Conservation (phyloP, 2,797 vertebrate species). For the Novumbra hubbsi region DNA sequence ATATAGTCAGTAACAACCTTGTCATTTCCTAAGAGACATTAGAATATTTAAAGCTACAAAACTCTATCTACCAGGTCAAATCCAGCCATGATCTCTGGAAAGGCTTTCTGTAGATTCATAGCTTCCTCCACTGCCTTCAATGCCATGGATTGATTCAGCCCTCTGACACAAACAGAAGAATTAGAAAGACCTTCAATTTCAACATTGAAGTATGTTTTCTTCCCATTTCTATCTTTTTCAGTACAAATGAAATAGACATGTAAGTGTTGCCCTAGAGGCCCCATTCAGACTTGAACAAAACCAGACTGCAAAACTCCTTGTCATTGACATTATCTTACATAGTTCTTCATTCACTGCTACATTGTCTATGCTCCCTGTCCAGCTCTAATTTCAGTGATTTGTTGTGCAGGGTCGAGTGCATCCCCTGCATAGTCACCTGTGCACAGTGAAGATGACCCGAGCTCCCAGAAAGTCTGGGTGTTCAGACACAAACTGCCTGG, state of each 20-base stretch:
- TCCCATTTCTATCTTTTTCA: not conserved
- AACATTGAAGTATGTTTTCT: not conserved
- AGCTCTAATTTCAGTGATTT: too few relatives aligned
- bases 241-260: not conserved
- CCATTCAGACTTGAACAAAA: too few relatives aligned
- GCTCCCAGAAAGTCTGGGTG: slow-evolving; percentile 85
- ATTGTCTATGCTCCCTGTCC: too few relatives aligned
- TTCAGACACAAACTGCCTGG: slow-evolving; percentile 67
- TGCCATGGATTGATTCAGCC: slow-evolving; percentile 65
- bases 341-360: too few relatives aligned
- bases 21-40: not conserved
- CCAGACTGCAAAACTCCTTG: not conserved
- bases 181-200: not conserved
- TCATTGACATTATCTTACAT: too few relatives aligned
- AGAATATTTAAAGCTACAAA: not conserved
- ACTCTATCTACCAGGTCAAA: slow-evolving; percentile 84
- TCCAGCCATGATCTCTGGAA: slow-evolving; percentile 84
- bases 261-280: too few relatives aligned
- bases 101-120: slow-evolving; percentile 72
- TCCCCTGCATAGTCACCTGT: slow-evolving; percentile 30
- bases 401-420: not conserved
- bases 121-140: slow-evolving; percentile 67
- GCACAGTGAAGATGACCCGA: slow-evolving; percentile 76
- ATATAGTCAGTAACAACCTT: not conserved
- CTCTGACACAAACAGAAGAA: slow-evolving; percentile 62